Evolutionary conservation across 2,888 invertebrate genomes (phyloP).

Genomic region (Monoplex corrugatus): DNA sequence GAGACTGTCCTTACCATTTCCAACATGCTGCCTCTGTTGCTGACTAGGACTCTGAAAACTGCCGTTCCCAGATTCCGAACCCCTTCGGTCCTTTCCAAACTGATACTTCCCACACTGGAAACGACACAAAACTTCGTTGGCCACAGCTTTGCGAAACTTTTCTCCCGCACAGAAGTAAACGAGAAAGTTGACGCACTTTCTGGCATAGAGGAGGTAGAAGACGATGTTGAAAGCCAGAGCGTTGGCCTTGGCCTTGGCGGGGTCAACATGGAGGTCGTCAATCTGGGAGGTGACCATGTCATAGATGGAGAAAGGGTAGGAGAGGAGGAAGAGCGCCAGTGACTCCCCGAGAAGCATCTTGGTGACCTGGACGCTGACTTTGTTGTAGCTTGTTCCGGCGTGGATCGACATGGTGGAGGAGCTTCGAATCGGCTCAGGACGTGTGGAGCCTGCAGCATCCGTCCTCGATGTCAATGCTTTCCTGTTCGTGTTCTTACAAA

Average conservation of each 20-base stretch:
- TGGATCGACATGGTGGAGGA: slow-evolving; percentile 30
- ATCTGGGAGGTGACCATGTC: slow-evolving; percentile 60
- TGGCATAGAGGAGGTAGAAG: slow-evolving; percentile 71
- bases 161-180: slow-evolving; percentile 68
- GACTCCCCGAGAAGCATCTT: slow-evolving; percentile 72
- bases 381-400: slow-evolving; percentile 38
- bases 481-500: slow-evolving; percentile 43
- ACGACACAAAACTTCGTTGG: slow-evolving; percentile 25
- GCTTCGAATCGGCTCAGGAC: neutral
- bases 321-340: slow-evolving; percentile 64
- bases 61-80: neutral
- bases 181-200: slow-evolving; percentile 72
- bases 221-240: slow-evolving; percentile 67
- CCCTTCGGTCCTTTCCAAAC: no score
- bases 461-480: neutral
- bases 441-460: neutral
- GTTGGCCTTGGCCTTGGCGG: slow-evolving; percentile 58
- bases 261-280: slow-evolving; percentile 58
- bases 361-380: slow-evolving; percentile 60
- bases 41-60: no score
- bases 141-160: slow-evolving; percentile 65
- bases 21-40: no score
- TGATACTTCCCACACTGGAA: neutral
- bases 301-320: slow-evolving; percentile 69
- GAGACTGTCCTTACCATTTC: no score